Base-by-base conservation (phyloP, 1,140 invertebrate genomes). In the Orchestia grillus region DNA sequence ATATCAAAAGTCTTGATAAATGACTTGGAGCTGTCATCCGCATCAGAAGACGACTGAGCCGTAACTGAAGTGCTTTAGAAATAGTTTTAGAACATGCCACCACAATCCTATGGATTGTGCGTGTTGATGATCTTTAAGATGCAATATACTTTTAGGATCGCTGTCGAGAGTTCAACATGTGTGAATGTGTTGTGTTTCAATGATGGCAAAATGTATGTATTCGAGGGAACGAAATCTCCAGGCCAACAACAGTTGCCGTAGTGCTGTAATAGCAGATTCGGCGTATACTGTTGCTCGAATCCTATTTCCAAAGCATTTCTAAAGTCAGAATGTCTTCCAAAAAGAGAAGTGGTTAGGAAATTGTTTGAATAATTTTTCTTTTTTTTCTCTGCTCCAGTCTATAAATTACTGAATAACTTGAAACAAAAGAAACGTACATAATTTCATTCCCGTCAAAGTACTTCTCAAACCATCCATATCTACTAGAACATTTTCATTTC, bases 11-110 rank as follows among this genome's bases (percentile, higher is more conserved):
- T 94, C 6, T 47, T 94, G 44, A 47, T 94, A 40, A 94, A 94
- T 44, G 92, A 94, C 44, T 36, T 94, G 92, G 92, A 94, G 44
- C 92, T 94, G 6, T 94, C 92, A 94, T 94, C 92, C 0, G 92
- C 8, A 42, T 94, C 92, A 8, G 92, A 94, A 45, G 92, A 94
- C 44, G 92, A 94, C 36, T 94, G 44, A 90, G 41, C 62, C 36
- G 36, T 36, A 77, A 77, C 11, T 3, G 62, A 77, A 77, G 62
- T 77, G 62, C 11, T 77, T 77, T 77, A 77, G 62, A 15, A 77
- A 77, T 77, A 77, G 62, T 3, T 77, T 77, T 77, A 77, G 62
- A 77, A 36, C 36, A 36, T 77, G 62, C 62, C 36, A 77, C 62
- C 62, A 36, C 62, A 77, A 36, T 77, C 62, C 62, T 77, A 77